phyloP scores from a whole-genome alignment of 2,113 vertebrate genomes.

The Rhinogobius similis region DNA sequence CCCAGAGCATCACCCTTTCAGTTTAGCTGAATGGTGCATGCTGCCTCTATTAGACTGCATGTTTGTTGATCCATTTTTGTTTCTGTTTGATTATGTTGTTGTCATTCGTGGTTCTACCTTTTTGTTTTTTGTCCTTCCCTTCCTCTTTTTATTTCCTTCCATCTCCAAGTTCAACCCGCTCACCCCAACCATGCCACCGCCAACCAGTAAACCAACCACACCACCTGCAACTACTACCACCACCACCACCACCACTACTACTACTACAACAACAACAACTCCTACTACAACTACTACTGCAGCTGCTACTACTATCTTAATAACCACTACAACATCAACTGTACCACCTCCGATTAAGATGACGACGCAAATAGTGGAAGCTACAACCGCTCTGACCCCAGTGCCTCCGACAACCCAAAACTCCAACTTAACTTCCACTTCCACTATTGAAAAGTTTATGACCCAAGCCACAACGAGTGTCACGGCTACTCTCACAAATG shows the following conservation, averaged over 20 bases:
- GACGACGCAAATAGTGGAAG: slow-evolving; percentile 48
- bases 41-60: slow-evolving; percentile 9
- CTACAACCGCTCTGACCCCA: slow-evolving; percentile 18
- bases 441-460: slow-evolving; percentile 30
- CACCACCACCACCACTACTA: slow-evolving; percentile 36
- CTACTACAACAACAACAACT: slow-evolving; percentile 17
- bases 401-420: slow-evolving; percentile 35
- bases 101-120: slow-evolving; percentile 43
- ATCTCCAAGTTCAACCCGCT: slow-evolving; percentile 69
- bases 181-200: slow-evolving; percentile 63
- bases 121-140: slow-evolving; percentile 29
- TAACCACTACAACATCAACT: slow-evolving; percentile 30
- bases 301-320: slow-evolving; percentile 24
- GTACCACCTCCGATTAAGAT: slow-evolving; percentile 33
- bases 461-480: slow-evolving; percentile 26
- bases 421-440: slow-evolving; percentile 33
- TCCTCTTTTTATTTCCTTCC: slow-evolving; percentile 24
- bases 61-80: slow-evolving; percentile 17
- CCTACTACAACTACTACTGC: slow-evolving; percentile 30
- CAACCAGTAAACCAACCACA: slow-evolving; percentile 48
- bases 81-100: slow-evolving; percentile 31
- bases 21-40: background rate
- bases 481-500: background rate
- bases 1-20: background rate
- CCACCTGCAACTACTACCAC: slow-evolving; percentile 43